These are phyloP conservation scores for Melinaea marsaeus DNA, from an alignment of 2,888 invertebrate genomes.

Conservation along the genomic window DNA sequence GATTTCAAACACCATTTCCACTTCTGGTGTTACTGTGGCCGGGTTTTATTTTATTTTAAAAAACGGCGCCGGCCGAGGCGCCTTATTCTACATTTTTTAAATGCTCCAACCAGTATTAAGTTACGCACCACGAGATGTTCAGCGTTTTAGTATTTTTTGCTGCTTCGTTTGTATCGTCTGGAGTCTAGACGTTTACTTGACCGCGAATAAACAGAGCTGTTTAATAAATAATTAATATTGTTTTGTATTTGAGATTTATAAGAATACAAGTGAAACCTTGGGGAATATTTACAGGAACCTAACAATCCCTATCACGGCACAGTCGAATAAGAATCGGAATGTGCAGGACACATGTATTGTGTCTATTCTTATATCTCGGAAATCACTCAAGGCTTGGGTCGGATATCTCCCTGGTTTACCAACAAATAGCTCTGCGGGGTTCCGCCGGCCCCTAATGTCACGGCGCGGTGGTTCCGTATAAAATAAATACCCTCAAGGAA, in stretches of 20 bases:
- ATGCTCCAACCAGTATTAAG: slow-evolving; percentile 27
- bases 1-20: slow-evolving; percentile 63
- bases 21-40: slow-evolving; percentile 47
- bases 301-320: background rate
- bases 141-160: slow-evolving; percentile 18
- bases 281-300: background rate
- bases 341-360: slow-evolving; percentile 8
- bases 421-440: slow-evolving; percentile 62
- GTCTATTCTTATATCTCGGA: slow-evolving; percentile 32
- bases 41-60: slow-evolving; percentile 30
- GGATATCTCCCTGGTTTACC: slow-evolving; percentile 57
- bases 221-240: background rate
- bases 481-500: slow-evolving; percentile 37
- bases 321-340: slow-evolving; percentile 4
- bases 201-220: background rate
- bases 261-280: too few species aligned
- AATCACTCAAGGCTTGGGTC: slow-evolving; percentile 39
- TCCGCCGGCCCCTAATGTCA: slow-evolving; percentile 37
- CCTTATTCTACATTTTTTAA: slow-evolving; percentile 27
- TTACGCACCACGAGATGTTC: slow-evolving; percentile 22
- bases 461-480: slow-evolving; percentile 39
- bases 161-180: slow-evolving; percentile 17
- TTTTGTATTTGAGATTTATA: too few species aligned
- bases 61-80: slow-evolving; percentile 24
- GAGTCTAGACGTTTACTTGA: background rate